Base-by-base conservation (phyloP, 2,113 vertebrate species). In the Microtus montanus region DNA sequence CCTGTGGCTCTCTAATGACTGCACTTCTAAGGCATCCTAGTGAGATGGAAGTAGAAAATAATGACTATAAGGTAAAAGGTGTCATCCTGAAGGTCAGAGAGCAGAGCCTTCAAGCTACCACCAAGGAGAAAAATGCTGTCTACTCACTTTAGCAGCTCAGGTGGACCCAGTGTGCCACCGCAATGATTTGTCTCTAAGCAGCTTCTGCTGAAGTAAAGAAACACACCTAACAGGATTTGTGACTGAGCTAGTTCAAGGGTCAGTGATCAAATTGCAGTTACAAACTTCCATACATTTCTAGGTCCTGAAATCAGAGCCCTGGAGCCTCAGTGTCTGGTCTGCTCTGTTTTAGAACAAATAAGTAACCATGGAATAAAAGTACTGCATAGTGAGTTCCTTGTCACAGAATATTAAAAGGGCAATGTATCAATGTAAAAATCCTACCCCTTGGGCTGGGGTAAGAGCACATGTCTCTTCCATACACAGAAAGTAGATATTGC, bases 11-110 rank as follows among this genome's bases (percentile, higher is more conserved):
- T 41, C 61, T 96, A 97, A 97, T 97, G 66, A 96, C 93, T 96
- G 61, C 61, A 96, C 87, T 90, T 74, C 44, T n/a, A 77, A 73
- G 61, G 87, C 49, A 54, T 88, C 87, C 95, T 73, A 84, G 93
- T 71, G 94, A 95, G 92, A 44, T 54, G 58, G 17, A 73, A 74
- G 75, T 87, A 74, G 89, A 94, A 96, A 97, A 97, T 97, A 97
- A 97, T 96, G 95, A 87, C 94, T 94, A 44, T 49, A 6, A 0
- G 52, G 17, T 90, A 78, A 78, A 82, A 87, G 84, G 78, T 97
- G 96, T 90, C 96, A 95, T 70, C 71, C 35, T 0, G 52, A 96
- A 97, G 94, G 96, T 95, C 93, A 96, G 89, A 96, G 79, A 92
- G 79, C 1, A 0, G 68, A 94, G 91, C 90, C 90, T 89, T 52